Conservation (phyloP, 1,140 invertebrate genomes). For the Drosophila hydei region DNA sequence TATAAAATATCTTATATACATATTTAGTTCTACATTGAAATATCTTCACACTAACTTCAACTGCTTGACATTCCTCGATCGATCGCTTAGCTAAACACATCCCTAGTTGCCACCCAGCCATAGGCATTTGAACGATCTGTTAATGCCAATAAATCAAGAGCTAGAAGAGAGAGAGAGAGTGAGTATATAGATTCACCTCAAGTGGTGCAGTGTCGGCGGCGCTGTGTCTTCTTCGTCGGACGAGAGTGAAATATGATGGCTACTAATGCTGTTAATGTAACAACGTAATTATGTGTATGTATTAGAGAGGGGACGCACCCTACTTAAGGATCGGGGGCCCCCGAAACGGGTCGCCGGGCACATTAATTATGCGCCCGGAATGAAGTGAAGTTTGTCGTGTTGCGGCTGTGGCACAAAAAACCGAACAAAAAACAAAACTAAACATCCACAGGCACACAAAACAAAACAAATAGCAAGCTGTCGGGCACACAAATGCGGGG, state of each 20-base stretch:
- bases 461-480: slow-evolving; percentile 44
- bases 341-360: slow-evolving; percentile 44
- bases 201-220: slow-evolving; percentile 45
- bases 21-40: no score
- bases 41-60: no score
- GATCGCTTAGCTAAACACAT: slow-evolving; percentile 14
- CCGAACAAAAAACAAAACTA: slow-evolving; percentile 10
- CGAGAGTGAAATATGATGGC: slow-evolving; percentile 74
- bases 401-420: slow-evolving; percentile 23
- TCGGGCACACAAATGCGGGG: slow-evolving; percentile 56
- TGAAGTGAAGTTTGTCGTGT: slow-evolving; percentile 38
- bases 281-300: slow-evolving; percentile 71
- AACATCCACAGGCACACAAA: slow-evolving; percentile 11
- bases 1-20: no score
- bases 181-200: slow-evolving; percentile 52
- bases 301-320: slow-evolving; percentile 70
- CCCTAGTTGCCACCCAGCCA: slow-evolving; percentile 67
- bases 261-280: slow-evolving; percentile 81
- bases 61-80: neutral
- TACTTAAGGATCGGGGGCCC: slow-evolving; percentile 55
- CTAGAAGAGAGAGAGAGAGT: slow-evolving; percentile 16
- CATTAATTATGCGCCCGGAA: slow-evolving; percentile 71
- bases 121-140: slow-evolving; percentile 64
- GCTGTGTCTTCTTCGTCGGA: slow-evolving; percentile 36
- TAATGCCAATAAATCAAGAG: slow-evolving; percentile 74